Percentiles rank a stretch among this genome's conserved stretches.
Evolutionary conservation across 2,888 invertebrate genomes (phyloP).

Genomic region (Amiota minor): DNA sequence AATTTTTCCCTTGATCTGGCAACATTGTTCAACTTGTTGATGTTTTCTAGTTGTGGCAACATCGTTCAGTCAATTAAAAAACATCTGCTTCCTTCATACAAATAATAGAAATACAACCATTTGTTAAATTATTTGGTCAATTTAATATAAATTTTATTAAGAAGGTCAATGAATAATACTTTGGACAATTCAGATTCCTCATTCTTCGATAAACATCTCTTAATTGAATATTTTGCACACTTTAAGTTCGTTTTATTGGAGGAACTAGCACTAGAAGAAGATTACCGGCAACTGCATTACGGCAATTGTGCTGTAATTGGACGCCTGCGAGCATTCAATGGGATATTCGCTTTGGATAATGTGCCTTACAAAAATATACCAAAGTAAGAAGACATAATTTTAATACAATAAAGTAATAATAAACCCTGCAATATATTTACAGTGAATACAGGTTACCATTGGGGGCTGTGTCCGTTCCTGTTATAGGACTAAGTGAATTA

Average conservation of each 20-base stretch:
- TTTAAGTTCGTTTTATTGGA: conserved; percentile 65
- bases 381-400: conserved; percentile 47
- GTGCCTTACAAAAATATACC: conserved; percentile 60
- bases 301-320: conserved; percentile 69
- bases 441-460: conserved; percentile 62
- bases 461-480: conserved; percentile 54
- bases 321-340: conserved; percentile 45
- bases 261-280: conserved; percentile 59
- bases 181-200: background rate
- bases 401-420: background rate
- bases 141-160: too few relatives aligned
- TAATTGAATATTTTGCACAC: conserved; percentile 55
- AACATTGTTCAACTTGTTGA: too few relatives aligned
- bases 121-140: background rate
- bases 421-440: background rate
- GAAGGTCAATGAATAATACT: too few relatives aligned
- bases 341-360: conserved; percentile 56
- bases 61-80: too few relatives aligned
- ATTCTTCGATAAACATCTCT: conserved; percentile 36
- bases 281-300: conserved; percentile 60
- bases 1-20: too few relatives aligned
- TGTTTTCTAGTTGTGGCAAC: too few relatives aligned
- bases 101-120: too few relatives aligned
- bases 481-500: conserved; percentile 40
- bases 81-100: too few relatives aligned